A percentile compares a stretch with the other conserved stretches of the same genome.
phyloP scores from a whole-genome alignment of 2,888 invertebrate species.

The Neelides folsomi region DNA sequence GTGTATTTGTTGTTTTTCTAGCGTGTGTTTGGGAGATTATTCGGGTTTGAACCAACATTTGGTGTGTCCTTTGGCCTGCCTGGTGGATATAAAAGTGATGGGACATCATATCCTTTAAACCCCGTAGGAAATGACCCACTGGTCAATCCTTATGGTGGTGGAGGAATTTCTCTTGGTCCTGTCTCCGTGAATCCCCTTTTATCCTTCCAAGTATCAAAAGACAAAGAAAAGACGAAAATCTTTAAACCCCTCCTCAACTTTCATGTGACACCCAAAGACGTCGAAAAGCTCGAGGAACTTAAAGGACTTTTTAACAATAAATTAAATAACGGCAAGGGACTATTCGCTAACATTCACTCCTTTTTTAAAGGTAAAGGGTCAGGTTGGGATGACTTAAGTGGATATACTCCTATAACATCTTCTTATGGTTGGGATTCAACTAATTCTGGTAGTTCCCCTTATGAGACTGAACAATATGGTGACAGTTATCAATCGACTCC shows the following conservation, averaged over 20 bases:
- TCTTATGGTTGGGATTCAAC: too few species aligned
- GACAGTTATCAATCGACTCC: too few species aligned
- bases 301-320: slow-evolving; percentile 45
- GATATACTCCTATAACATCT: slow-evolving; percentile 7
- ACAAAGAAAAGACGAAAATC: slow-evolving; percentile 72
- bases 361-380: slow-evolving; percentile 6
- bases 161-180: slow-evolving; percentile 67
- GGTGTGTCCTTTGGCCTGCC: slow-evolving; percentile 82
- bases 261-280: slow-evolving; percentile 69
- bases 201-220: slow-evolving; percentile 69
- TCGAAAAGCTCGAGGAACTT: slow-evolving; percentile 59
- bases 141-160: slow-evolving; percentile 58
- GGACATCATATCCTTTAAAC: slow-evolving; percentile 47
- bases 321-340: slow-evolving; percentile 8
- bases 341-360: slow-evolving; percentile 2
- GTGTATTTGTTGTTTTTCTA: slow-evolving; percentile 10
- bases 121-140: slow-evolving; percentile 55
- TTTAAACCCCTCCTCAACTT: slow-evolving; percentile 73
- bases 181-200: slow-evolving; percentile 71
- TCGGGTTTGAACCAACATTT: slow-evolving; percentile 54
- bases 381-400: background rate
- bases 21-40: slow-evolving; percentile 31
- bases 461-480: too few species aligned
- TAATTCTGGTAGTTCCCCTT: too few species aligned
- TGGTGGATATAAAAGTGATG: slow-evolving; percentile 43